phyloP scores from a whole-genome alignment of 2,113 vertebrate genomes.

The Aptenodytes forsteri region DNA sequence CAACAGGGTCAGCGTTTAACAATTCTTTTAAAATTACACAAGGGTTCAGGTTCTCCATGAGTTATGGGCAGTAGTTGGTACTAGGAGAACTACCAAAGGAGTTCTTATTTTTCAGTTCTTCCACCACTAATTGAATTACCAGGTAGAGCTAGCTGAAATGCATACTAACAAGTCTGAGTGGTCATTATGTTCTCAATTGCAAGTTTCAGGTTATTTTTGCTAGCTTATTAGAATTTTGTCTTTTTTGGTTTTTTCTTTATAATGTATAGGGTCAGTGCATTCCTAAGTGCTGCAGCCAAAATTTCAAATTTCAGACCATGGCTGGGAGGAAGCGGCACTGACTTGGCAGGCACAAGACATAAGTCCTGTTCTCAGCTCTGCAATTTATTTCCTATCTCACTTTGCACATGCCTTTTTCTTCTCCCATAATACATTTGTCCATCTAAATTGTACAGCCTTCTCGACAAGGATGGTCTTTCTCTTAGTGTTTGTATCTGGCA shows the following conservation, averaged over 20 bases:
- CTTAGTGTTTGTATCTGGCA: conserved; percentile 16
- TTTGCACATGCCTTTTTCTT: conserved; percentile 11
- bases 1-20: neutral
- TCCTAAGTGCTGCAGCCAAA: neutral
- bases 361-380: neutral
- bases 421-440: neutral
- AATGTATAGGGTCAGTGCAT: neutral
- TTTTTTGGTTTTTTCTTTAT: no score
- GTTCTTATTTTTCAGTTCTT: neutral
- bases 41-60: neutral
- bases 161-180: neutral
- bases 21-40: neutral
- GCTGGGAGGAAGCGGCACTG: neutral
- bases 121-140: neutral
- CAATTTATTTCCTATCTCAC: conserved; percentile 14
- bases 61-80: neutral
- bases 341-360: neutral
- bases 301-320: neutral
- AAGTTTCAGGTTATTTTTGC: neutral
- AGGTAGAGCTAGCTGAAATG: neutral
- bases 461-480: neutral
- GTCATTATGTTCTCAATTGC: neutral
- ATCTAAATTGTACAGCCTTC: neutral
- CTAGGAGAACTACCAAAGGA: neutral
- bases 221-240: neutral